A percentile compares a stretch with the other conserved stretches of the same genome.
These are phyloP conservation scores for Notospermus geniculatus DNA, from an alignment of 1,140 invertebrate species.

Conservation along the genomic window DNA sequence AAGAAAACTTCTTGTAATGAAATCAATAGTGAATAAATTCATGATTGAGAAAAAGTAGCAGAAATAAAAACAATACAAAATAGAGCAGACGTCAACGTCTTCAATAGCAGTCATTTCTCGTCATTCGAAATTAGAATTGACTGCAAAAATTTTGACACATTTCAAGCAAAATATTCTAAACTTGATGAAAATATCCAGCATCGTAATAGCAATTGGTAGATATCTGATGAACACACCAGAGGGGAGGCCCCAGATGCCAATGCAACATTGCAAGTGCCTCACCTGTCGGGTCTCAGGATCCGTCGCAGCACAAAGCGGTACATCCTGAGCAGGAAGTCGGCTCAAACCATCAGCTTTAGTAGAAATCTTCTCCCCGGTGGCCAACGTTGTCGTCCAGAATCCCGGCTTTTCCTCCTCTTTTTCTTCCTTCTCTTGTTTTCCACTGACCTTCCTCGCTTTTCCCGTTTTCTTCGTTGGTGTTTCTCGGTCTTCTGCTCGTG, in stretches of 20 bases:
- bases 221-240: too few species aligned
- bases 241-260: too few species aligned
- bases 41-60: too few species aligned
- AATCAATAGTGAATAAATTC: too few species aligned
- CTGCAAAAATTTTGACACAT: too few species aligned
- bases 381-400: slow-evolving; percentile 43
- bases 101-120: too few species aligned
- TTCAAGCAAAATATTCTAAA: not conserved
- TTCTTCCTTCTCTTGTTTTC: slow-evolving; percentile 18
- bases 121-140: too few species aligned
- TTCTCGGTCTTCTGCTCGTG: slow-evolving; percentile 21
- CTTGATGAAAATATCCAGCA: too few species aligned
- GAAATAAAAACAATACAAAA: too few species aligned
- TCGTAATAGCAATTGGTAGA: too few species aligned
- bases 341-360: slow-evolving; percentile 27
- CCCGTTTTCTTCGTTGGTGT: slow-evolving; percentile 30
- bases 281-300: slow-evolving; percentile 53
- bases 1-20: too few species aligned
- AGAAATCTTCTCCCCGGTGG: slow-evolving; percentile 39
- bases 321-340: slow-evolving; percentile 27
- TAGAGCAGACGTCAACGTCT: too few species aligned
- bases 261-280: not conserved
- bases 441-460: not conserved
- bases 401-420: slow-evolving; percentile 24
- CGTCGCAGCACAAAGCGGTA: slow-evolving; percentile 43